phyloP scores from a whole-genome alignment of 2,888 invertebrate genomes.

The Myopa tessellatipennis region DNA sequence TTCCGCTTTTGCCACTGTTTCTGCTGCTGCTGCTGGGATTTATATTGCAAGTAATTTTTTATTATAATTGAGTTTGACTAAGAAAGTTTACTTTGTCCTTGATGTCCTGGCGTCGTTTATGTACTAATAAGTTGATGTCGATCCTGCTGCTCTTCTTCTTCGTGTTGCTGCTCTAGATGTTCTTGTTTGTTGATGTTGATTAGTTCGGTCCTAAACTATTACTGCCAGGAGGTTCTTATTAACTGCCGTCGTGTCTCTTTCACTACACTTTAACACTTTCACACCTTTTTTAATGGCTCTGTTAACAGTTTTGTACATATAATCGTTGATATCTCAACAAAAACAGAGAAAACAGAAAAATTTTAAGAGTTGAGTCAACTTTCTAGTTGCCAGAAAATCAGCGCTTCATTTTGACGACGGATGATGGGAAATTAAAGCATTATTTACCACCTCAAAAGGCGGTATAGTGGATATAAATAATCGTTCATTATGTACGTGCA shows the following conservation, averaged over 20 bases:
- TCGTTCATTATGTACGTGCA: background rate
- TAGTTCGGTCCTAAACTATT: background rate
- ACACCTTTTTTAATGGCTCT: too few relatives aligned
- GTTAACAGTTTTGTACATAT: too few relatives aligned
- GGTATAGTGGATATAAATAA: background rate
- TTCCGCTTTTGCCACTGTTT: background rate
- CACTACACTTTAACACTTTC: background rate
- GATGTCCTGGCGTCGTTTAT: conserved; percentile 19
- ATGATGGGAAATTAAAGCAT: conserved; percentile 1
- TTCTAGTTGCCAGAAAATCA: background rate
- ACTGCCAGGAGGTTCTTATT: background rate
- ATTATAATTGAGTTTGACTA: conserved; percentile 37
- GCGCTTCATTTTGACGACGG: background rate
- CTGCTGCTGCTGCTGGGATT: background rate
- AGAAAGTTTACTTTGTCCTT: conserved; percentile 36
- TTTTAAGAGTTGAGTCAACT: background rate
- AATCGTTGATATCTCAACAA: background rate
- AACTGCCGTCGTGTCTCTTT: background rate
- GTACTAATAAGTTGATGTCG: background rate
- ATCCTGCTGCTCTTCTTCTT: too few relatives aligned
- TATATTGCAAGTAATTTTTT: conserved; percentile 35
- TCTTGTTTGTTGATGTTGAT: background rate
- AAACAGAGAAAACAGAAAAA: background rate
- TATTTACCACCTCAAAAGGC: background rate
- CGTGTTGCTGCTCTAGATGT: too few relatives aligned